Percentiles rank a stretch among this genome's conserved stretches.
Conservation (phyloP, 2,888 invertebrate genomes). For the Callosobruchus maculatus region DNA sequence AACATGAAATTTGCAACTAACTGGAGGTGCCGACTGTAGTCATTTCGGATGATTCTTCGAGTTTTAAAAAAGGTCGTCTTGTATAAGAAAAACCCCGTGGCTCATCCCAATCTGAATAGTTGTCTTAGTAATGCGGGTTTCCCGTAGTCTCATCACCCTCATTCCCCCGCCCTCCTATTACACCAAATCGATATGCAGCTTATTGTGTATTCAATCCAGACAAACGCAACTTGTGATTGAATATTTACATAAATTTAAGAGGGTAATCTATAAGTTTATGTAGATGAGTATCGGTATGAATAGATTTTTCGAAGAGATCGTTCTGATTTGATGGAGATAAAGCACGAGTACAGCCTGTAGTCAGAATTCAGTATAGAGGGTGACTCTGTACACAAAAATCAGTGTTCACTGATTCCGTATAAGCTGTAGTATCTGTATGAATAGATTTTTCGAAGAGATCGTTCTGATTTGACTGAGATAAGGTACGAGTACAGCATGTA, state of each 20-base stretch:
- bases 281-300: not conserved
- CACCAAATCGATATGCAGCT: not conserved
- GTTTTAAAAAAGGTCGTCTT: too few species aligned
- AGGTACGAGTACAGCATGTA: too few species aligned
- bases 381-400: too few species aligned
- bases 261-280: not conserved
- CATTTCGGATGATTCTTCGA: too few species aligned
- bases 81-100: too few species aligned
- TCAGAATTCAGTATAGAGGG: too few species aligned
- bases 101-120: too few species aligned
- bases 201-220: not conserved
- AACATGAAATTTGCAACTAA: too few species aligned
- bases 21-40: too few species aligned
- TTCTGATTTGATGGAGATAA: not conserved
- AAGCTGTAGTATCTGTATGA: not conserved
- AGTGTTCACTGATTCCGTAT: too few species aligned
- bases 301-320: not conserved
- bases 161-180: not conserved
- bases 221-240: not conserved
- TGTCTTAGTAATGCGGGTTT: not conserved
- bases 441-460: not conserved
- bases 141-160: not conserved
- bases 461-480: not conserved
- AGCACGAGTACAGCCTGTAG: too few species aligned
- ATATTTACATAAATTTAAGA: not conserved